A percentile compares a stretch with the other conserved stretches of the same genome.
These are phyloP conservation scores for Mola mola DNA, from an alignment of 2,113 vertebrate species.

Conservation along the genomic window DNA sequence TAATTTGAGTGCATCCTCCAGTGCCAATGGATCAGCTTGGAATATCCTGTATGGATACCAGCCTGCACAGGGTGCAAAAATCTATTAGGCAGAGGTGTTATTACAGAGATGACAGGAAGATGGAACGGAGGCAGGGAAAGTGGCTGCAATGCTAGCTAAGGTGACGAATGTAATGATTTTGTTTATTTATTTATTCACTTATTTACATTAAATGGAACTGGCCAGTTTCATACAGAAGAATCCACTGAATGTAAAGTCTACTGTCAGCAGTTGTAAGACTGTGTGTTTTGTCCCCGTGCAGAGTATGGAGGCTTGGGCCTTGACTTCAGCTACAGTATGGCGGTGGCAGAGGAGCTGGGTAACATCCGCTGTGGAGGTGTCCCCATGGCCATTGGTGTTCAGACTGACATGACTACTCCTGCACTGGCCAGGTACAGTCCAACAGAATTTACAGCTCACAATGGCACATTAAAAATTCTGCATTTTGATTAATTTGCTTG, in stretches of 20 bases:
- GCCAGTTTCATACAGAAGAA: too few species aligned
- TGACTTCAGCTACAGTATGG: conserved; percentile 88
- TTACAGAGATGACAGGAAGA: conserved; percentile 1
- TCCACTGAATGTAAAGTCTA: too few species aligned
- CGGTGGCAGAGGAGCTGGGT: conserved; percentile 89
- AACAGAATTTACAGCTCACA: neutral
- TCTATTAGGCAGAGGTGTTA: neutral
- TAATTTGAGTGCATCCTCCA: conserved; percentile 47
- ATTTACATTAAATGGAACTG: too few species aligned
- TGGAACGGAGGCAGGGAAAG: neutral
- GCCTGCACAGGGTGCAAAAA: too few species aligned
- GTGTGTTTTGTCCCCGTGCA: conserved; percentile 55
- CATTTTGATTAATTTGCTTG: neutral
- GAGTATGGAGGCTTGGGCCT: conserved; percentile 89
- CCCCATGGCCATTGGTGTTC: conserved; percentile 89
- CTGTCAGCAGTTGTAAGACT: neutral
- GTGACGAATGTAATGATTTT: neutral
- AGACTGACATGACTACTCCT: conserved; percentile 88
- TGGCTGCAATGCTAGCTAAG: conserved; percentile 4
- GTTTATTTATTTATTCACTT: too few species aligned
- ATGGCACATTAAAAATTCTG: neutral
- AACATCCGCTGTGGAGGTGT: conserved; percentile 85
- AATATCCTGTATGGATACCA: neutral
- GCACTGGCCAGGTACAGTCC: conserved; percentile 85
- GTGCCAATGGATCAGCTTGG: conserved; percentile 6